Evolutionary conservation across 2,113 vertebrate species (phyloP).

Genomic region (Seriola dumerili): DNA sequence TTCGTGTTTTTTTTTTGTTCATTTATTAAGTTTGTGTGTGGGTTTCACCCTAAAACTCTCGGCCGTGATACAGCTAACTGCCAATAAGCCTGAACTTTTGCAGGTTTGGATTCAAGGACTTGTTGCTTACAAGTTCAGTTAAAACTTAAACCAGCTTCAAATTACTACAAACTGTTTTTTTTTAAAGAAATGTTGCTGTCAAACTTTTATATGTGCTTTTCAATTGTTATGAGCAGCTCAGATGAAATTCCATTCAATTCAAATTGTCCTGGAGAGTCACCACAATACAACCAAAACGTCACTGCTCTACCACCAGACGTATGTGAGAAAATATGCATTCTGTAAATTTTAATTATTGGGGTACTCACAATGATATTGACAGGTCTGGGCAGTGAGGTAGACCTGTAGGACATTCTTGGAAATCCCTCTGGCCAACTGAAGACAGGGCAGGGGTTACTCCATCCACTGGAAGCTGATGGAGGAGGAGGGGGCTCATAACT

Average conservation of each 20-base stretch:
- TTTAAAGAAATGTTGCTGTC: neutral
- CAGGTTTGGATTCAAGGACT: neutral
- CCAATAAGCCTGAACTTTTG: neutral
- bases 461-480: constrained; percentile 22
- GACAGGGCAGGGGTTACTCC: constrained; percentile 59
- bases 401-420: constrained; percentile 84
- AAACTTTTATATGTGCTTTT: neutral
- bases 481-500: constrained; percentile 42
- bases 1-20: neutral
- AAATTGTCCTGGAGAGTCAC: neutral
- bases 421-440: constrained; percentile 81
- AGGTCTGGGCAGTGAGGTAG: constrained; percentile 84
- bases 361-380: constrained; percentile 85
- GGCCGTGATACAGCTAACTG: neutral
- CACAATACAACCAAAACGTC: neutral
- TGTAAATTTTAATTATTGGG: neutral
- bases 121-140: neutral
- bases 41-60: neutral
- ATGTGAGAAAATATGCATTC: neutral
- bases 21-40: neutral
- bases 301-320: neutral
- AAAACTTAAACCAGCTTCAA: neutral
- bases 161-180: no score
- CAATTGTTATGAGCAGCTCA: neutral
- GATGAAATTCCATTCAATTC: neutral